Conservation (phyloP, 2,797 vertebrate genomes). For the Coranthus polyacanthus region DNA sequence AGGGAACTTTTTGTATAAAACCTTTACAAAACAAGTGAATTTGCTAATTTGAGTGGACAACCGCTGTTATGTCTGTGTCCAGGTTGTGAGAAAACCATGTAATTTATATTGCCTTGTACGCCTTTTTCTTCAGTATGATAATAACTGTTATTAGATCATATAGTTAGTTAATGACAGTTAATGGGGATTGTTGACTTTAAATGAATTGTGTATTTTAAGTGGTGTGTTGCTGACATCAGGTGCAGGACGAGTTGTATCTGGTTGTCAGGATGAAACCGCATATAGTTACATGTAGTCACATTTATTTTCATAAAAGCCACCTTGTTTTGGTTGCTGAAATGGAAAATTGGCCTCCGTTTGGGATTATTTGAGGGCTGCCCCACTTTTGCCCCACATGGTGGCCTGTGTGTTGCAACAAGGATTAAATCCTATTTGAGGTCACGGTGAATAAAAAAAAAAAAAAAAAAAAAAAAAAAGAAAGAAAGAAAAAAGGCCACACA, state of each 20-base stretch:
- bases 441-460: background rate
- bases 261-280: background rate
- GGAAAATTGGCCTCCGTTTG: slow-evolving; percentile 34
- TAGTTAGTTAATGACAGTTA: too few species aligned
- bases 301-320: background rate
- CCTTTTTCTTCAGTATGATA: too few species aligned
- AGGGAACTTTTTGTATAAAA: too few species aligned
- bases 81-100: too few species aligned
- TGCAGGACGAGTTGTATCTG: background rate
- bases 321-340: slow-evolving; percentile 22
- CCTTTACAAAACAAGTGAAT: too few species aligned
- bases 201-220: background rate
- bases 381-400: slow-evolving; percentile 22
- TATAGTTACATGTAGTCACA: background rate
- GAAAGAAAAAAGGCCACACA: background rate
- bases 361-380: slow-evolving; percentile 41
- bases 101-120: too few species aligned
- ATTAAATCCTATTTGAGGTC: slow-evolving; percentile 39
- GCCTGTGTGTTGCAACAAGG: slow-evolving; percentile 19
- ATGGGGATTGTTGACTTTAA: too few species aligned
- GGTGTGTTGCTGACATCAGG: background rate
- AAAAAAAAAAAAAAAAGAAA: background rate
- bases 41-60: too few species aligned
- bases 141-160: too few species aligned
- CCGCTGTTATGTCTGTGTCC: too few species aligned